phyloP scores from a whole-genome alignment of 2,113 vertebrate species.

The Saguinus imperator region DNA sequence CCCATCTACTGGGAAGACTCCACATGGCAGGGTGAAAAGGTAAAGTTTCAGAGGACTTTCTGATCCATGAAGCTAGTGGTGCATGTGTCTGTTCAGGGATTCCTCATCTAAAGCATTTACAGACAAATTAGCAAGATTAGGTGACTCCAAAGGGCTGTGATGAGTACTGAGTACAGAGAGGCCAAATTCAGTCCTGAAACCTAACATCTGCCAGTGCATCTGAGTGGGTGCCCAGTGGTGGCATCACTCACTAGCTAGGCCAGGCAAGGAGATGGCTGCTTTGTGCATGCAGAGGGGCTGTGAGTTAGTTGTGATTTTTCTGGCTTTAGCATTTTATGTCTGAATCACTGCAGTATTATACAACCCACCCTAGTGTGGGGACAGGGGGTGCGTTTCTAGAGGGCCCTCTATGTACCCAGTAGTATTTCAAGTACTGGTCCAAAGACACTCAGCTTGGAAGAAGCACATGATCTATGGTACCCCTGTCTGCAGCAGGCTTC shows the following conservation, averaged over 20 bases:
- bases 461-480: rapidly evolving
- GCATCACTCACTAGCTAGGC: background rate
- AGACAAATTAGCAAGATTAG: background rate
- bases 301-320: background rate
- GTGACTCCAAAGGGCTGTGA: background rate
- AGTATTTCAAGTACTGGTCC: background rate
- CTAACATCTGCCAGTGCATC: background rate
- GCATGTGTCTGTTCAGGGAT: background rate
- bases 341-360: background rate
- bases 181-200: background rate
- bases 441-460: rapidly evolving
- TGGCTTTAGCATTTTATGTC: rapidly evolving
- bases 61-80: background rate
- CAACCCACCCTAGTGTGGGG: too few relatives aligned
- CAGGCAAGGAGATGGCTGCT: rapidly evolving
- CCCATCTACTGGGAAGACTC: background rate
- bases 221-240: too few relatives aligned
- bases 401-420: rapidly evolving
- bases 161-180: background rate
- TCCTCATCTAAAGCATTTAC: background rate
- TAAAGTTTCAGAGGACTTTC: background rate
- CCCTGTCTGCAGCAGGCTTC: background rate
- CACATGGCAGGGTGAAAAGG: background rate
- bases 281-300: rapidly evolving
- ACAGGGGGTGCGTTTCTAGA: background rate